Base-by-base conservation (phyloP, 2,797 vertebrate species). In the Hemibagrus guttatus region DNA sequence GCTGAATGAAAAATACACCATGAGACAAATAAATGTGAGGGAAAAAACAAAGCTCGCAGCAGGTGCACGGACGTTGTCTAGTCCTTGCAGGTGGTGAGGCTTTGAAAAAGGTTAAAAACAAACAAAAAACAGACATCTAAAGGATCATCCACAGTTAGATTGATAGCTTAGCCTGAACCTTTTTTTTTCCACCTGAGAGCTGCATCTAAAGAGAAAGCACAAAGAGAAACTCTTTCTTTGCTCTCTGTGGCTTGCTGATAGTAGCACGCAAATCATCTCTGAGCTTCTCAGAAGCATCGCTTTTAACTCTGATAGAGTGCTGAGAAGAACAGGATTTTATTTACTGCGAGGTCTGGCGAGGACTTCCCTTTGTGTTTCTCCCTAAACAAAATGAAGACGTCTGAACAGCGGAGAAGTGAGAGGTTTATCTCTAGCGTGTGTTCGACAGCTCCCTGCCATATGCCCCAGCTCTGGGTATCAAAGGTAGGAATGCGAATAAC, bases 201-300 rank as follows among this genome's bases (percentile, higher is more conserved):
- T 61, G 21, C 28, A 39, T 80, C 26, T 42, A 13, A 80, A 61
- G 26, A 26, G 17, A 42, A 8, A 16, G 31, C 54, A 59, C 76
- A 59, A 16, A 79, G 17, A 56, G 4, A 79, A 66, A 54, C 26
- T 28, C 26, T 54, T 64, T 14, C 4, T 6, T 39, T 3, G 3
- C 35, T 80, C 76, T 42, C 54, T 39, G 56, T 4, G 31, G 31
- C 75, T 78, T 78, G 17, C 52, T 39, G 28, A 58, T 58, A 79
- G 31, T 28, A 5, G 52, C 23, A 14, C 26, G 8, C n/a, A 56
- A 31, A 56, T 1, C 0, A 23, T 4, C 28, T 56, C 16, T 39
- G 56, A 7, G 90, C 31, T 56, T 85, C 86, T 88, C 69, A 88
- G 52, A 85, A 80, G 91, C 90, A 88, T 86, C 23, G 80, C 86